A percentile compares a stretch with the other conserved stretches of the same genome.
Evolutionary conservation across 2,797 vertebrate genomes (phyloP).

Genomic region (Gymnodraco acuticeps): DNA sequence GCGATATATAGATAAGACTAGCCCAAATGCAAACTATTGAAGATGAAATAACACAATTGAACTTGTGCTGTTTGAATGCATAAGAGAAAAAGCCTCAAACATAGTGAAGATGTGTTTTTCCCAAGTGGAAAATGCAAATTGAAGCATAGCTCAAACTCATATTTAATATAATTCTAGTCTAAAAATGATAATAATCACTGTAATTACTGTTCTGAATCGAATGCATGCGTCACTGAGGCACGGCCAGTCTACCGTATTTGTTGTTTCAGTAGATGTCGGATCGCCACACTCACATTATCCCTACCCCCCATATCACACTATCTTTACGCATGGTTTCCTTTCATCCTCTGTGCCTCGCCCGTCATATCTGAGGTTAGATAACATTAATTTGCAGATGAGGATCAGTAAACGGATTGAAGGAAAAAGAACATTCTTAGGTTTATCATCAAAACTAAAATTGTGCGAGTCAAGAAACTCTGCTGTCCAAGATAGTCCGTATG

Average conservation of each 20-base stretch:
- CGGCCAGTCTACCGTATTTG: background rate
- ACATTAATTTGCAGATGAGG: constrained; percentile 18
- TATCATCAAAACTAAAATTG: background rate
- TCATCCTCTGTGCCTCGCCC: constrained; percentile 24
- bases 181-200: background rate
- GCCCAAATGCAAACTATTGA: background rate
- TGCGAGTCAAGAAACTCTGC: background rate
- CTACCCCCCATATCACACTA: background rate
- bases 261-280: constrained; percentile 76
- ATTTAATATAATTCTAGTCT: background rate
- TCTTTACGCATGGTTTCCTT: constrained; percentile 50
- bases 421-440: background rate
- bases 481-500: background rate
- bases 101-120: background rate
- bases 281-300: constrained; percentile 12
- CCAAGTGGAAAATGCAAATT: background rate
- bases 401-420: background rate
- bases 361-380: constrained; percentile 45
- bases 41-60: constrained; percentile 3
- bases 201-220: background rate
- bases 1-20: background rate
- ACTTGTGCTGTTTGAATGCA: too few species aligned
- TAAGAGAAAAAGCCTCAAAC: background rate
- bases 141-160: background rate
- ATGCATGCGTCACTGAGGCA: background rate